phyloP scores from a whole-genome alignment of 2,888 invertebrate genomes.

The Thereva nobilitata region DNA sequence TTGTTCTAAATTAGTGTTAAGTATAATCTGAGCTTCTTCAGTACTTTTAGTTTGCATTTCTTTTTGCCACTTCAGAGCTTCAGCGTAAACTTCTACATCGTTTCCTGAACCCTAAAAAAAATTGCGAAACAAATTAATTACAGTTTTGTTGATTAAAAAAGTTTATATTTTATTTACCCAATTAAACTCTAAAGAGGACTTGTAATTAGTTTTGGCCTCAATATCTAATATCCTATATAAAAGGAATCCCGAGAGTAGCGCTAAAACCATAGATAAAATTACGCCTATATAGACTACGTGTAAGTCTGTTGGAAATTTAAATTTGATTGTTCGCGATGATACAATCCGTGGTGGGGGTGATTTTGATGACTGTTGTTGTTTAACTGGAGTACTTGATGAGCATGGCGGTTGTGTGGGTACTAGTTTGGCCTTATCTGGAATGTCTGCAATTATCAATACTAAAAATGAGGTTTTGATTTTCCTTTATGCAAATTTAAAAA shows the following conservation, averaged over 20 bases:
- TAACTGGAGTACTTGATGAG: slow-evolving; percentile 37
- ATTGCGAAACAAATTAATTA: slow-evolving; percentile 14
- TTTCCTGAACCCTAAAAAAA: slow-evolving; percentile 56
- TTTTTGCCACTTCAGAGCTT: slow-evolving; percentile 71
- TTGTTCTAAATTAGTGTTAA: slow-evolving; percentile 77
- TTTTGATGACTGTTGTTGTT: slow-evolving; percentile 24
- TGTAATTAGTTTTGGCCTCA: slow-evolving; percentile 55
- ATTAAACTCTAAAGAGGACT: slow-evolving; percentile 55
- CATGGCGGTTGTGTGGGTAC: slow-evolving; percentile 18
- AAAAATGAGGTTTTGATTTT: neutral
- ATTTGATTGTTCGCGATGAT: slow-evolving; percentile 42
- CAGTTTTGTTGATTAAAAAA: neutral
- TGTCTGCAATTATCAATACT: slow-evolving; percentile 31
- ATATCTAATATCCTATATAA: slow-evolving; percentile 56
- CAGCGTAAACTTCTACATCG: slow-evolving; percentile 67
- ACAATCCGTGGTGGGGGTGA: slow-evolving; percentile 36
- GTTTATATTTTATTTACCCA: slow-evolving; percentile 51
- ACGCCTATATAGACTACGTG: slow-evolving; percentile 56
- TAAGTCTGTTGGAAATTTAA: slow-evolving; percentile 53
- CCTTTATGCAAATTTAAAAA: neutral
- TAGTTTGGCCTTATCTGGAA: slow-evolving; percentile 34
- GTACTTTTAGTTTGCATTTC: slow-evolving; percentile 73
- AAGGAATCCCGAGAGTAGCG: slow-evolving; percentile 55
- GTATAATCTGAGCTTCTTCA: slow-evolving; percentile 72
- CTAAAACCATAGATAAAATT: slow-evolving; percentile 52